Base-by-base conservation (phyloP, 2,113 vertebrate genomes). In the Morone chrysops region DNA sequence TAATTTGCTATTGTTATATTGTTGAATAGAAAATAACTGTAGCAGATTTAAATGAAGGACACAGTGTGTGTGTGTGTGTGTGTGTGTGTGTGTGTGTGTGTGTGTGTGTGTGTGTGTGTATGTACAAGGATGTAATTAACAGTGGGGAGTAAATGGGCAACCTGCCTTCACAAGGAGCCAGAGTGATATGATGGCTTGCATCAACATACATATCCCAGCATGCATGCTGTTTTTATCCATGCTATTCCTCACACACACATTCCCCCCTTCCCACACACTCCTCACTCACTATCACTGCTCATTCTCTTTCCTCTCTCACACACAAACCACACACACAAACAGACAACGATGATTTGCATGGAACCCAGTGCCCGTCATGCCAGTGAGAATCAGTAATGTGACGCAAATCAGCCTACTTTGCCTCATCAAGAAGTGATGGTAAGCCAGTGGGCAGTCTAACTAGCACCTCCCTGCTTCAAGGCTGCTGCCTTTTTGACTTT, bases 401-500 rank as follows among this genome's bases (percentile, higher is more conserved):
- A 70, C 43, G 36, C 47, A 72, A 78, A 83, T 87, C 78, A 61
- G 68, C 70, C 56, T 48, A 61, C 74, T 88, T 81, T 75, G 82
- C 82, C 77, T 85, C 75, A 73, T 71, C 47, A 61, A 75, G 78
- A 74, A 70, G 72, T 14, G 78, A 65, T n/a, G 22, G 50, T 54
- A 79, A 86, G 74, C 51, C 71, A 57, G 75, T 43, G 59, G 84
- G 70, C 71, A 74, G 78, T 60, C 66, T 40, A 10, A 17, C 2
- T 63, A 16, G 48, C 61, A 66, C 43, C 54, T 69, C 13, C 1
- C 77, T 45, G 54, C 63, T 67, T 81, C 80, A 56, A 70, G 65
- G 72, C 75, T 70, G 85, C 73, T 75, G 75, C 75, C 67, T 63
- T 67, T 76, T 76, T 82, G n/a, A 87, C 84, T 80, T 87, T 86